Evolutionary conservation across 1,140 invertebrate species (phyloP), one percentile per base, ranked within the genome.

Genomic region (Drosophila insularis): DNA sequence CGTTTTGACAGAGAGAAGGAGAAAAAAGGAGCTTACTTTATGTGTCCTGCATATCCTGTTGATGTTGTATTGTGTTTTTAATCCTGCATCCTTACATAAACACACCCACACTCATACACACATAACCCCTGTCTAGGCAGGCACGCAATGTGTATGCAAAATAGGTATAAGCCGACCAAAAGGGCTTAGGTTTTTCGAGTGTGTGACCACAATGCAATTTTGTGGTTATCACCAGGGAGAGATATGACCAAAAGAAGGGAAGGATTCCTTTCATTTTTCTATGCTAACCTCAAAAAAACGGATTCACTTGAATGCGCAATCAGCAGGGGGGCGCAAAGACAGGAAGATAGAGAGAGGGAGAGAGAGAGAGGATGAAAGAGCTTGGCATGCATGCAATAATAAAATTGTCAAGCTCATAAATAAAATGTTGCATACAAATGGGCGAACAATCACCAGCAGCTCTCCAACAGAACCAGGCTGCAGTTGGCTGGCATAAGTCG

Each of bases 201-300:
- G 31, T 58, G 55, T 58, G 55, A 77, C 74, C 74, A 74, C 74
- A 77, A 77, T 77, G 74, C 65, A 77, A 77, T 77, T 74, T 77
- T 77, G 74, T 73, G 74, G 74, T 63, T 68, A 46, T 64, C 74
- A 69, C 70, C 56, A 46, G 63, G 63, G 58, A 13, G 40, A 62
- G 60, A 31, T 11, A 19, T 7, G 31, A 4, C 17, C 14, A 21
- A 19, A 37, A 21, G 32, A 32, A 37, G 13, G 32, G 32, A 21
- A 59, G 21, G 7, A 35, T 23, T 59, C 37, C 13, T 11, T 35
- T 54, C 21, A 17, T 39, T 68, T 63, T 68, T 68, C 21, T 60
- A 8, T 54, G 19, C 61, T 54, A 37, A 39, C 17, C 43, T 50
- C 43, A 46, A 21, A 50, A 27, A 50, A 50, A 50, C 17, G 35